These are phyloP conservation scores for Petrocephalus schoutedeni DNA, from an alignment of 2,797 vertebrate genomes.

Conservation along the genomic window DNA sequence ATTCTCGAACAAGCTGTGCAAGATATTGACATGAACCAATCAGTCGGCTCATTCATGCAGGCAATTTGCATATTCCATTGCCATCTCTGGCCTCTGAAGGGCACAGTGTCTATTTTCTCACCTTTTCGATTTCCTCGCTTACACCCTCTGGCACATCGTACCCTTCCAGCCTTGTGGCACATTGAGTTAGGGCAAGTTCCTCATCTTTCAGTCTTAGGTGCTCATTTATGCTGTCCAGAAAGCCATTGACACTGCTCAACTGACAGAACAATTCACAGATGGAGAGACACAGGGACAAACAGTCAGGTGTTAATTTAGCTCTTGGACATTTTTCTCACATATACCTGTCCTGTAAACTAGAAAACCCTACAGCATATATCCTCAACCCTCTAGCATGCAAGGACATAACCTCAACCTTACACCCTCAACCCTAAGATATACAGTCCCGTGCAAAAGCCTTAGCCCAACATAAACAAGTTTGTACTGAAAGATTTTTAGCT, in stretches of 20 bases:
- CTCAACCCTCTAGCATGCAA: too few species aligned
- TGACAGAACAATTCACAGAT: constrained; percentile 33
- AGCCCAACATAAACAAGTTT: background rate
- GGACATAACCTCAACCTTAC: too few species aligned
- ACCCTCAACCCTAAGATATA: background rate
- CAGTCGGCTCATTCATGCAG: background rate
- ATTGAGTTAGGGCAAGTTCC: constrained; percentile 56
- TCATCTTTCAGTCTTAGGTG: constrained; percentile 63
- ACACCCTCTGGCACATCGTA: constrained; percentile 66
- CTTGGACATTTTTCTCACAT: background rate
- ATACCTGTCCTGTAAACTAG: background rate
- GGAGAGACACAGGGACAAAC: background rate
- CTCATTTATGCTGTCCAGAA: constrained; percentile 68
- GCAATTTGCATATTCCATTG: background rate
- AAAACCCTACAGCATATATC: background rate
- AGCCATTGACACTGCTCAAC: constrained; percentile 61
- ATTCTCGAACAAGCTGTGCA: constrained; percentile 60
- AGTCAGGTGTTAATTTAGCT: background rate
- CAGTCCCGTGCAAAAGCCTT: background rate
- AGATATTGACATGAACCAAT: constrained; percentile 1
- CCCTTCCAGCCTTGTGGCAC: constrained; percentile 65
- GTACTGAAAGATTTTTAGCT: background rate
- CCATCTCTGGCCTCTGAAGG: background rate
- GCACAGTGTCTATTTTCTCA: constrained; percentile 38
- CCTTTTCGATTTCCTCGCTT: constrained; percentile 77